Conservation (phyloP, 2,797 vertebrate genomes). For the Falco naumanni region DNA sequence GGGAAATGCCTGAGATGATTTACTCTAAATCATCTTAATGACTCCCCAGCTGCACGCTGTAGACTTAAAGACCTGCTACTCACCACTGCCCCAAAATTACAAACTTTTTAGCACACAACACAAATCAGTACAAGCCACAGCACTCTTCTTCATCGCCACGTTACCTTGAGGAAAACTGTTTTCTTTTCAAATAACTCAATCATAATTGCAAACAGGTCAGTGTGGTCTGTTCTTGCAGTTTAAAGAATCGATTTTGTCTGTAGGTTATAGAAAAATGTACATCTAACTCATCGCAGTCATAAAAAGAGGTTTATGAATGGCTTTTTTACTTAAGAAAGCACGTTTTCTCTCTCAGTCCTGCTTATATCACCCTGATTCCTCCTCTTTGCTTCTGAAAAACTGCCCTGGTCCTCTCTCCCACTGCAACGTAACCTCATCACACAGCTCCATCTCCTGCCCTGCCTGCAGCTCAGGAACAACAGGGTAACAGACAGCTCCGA, state of each 20-base stretch:
- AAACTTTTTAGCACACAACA: background rate
- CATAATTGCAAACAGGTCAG: background rate
- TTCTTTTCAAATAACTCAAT: background rate
- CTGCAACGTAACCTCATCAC: too few species aligned
- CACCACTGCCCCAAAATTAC: background rate
- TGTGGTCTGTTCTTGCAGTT: background rate
- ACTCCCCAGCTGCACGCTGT: background rate
- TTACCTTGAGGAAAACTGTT: background rate
- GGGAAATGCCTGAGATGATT: background rate
- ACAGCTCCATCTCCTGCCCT: background rate
- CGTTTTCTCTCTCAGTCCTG: background rate
- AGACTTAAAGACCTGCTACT: background rate
- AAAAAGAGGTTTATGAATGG: background rate
- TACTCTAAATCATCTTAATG: background rate
- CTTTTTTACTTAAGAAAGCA: background rate
- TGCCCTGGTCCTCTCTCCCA: background rate
- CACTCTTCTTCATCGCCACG: rapidly evolving
- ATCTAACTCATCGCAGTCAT: background rate
- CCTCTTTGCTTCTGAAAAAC: background rate
- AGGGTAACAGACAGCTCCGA: background rate
- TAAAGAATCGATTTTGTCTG: background rate
- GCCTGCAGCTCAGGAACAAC: background rate
- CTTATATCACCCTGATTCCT: background rate
- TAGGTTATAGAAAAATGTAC: background rate
- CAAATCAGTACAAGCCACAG: background rate